Percentiles rank a stretch among this genome's conserved stretches.
phyloP scores from a whole-genome alignment of 2,888 invertebrate genomes.

The Drosophila quinaria region DNA sequence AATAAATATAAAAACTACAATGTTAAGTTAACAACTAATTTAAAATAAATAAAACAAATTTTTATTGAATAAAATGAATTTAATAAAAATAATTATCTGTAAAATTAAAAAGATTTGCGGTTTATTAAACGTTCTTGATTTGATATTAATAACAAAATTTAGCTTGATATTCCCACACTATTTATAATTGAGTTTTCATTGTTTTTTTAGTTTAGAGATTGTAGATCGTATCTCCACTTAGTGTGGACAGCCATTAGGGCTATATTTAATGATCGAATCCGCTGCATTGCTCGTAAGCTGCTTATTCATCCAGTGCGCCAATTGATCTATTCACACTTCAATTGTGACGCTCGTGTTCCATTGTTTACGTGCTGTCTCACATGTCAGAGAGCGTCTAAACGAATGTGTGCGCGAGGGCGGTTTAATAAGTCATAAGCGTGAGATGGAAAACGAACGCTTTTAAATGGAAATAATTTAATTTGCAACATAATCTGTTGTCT shows the following conservation, averaged over 20 bases:
- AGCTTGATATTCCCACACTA: constrained; percentile 4
- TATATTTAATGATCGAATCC: constrained; percentile 27
- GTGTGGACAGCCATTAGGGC: constrained; percentile 7
- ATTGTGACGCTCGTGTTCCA: constrained; percentile 57
- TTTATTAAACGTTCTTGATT: not conserved
- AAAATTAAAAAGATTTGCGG: not conserved
- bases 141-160: not conserved
- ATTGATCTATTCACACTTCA: constrained; percentile 73
- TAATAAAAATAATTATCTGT: not conserved
- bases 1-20: not conserved
- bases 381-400: constrained; percentile 46
- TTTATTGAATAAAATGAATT: not conserved
- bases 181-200: constrained; percentile 9
- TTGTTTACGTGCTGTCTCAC: constrained; percentile 56
- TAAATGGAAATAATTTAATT: no score
- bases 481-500: no score
- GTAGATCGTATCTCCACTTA: not conserved
- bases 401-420: constrained; percentile 8
- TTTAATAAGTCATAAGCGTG: not conserved
- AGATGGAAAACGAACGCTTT: no score
- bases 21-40: no score
- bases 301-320: constrained; percentile 42
- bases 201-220: not conserved
- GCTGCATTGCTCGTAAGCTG: constrained; percentile 47
- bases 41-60: not conserved